These are phyloP conservation scores for Sturnus vulgaris DNA, from an alignment of 2,113 vertebrate genomes.

Conservation along the genomic window DNA sequence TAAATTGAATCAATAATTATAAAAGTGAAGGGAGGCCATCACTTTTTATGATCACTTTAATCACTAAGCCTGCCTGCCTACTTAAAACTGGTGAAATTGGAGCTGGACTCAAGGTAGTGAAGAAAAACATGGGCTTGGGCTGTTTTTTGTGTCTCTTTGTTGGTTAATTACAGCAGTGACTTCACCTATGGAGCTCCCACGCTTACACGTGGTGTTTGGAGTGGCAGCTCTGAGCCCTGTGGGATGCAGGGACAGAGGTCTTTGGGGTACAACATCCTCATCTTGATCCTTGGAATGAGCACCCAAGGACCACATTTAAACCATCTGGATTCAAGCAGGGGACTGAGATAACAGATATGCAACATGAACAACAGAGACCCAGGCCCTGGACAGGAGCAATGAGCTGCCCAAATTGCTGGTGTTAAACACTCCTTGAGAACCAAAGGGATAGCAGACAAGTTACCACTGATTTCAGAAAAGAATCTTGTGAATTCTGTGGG, in stretches of 20 bases:
- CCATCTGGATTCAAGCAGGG: not conserved
- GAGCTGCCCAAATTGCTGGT: not conserved
- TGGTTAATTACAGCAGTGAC: not conserved
- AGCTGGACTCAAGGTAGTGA: rapidly evolving
- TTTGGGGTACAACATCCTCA: not conserved
- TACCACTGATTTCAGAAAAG: not conserved
- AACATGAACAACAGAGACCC: rapidly evolving
- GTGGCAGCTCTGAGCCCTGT: not conserved
- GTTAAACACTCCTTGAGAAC: not conserved
- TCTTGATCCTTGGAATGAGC: not conserved
- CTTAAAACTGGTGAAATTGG: not conserved
- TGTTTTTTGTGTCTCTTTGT: not conserved
- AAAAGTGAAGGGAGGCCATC: not conserved
- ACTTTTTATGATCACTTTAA: not conserved
- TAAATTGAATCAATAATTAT: not conserved
- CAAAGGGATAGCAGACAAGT: not conserved
- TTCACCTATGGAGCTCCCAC: not conserved
- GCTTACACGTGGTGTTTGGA: not conserved
- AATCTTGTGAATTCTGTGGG: not conserved
- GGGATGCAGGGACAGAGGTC: too few relatives aligned
- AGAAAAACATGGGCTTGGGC: rapidly evolving
- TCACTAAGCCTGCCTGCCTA: not conserved
- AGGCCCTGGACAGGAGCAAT: not conserved
- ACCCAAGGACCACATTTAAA: not conserved
- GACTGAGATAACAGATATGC: not conserved